Evolutionary conservation across 2,888 invertebrate genomes (phyloP).

Genomic region (Anaspis maculata): DNA sequence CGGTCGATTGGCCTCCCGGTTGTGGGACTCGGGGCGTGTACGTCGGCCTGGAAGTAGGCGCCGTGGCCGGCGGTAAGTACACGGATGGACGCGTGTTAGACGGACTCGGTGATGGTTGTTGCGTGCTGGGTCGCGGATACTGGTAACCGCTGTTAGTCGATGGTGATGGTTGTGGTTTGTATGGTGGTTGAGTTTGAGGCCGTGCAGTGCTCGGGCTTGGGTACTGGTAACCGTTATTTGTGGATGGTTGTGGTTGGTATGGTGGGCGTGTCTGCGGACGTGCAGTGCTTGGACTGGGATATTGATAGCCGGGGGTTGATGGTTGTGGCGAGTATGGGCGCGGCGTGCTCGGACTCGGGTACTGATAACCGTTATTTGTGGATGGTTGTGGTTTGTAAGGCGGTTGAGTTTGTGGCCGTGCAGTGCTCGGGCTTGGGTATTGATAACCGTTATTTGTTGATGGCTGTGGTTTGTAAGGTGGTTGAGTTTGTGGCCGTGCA

Average conservation of each 20-base stretch:
- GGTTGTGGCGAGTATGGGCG: conserved; percentile 5
- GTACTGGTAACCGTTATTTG: conserved; percentile 11
- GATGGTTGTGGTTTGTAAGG: conserved; percentile 2
- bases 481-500: no score
- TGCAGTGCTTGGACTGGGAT: conserved; percentile 11
- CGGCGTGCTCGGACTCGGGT: conserved; percentile 13
- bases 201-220: conserved; percentile 10
- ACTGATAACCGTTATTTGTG: no score
- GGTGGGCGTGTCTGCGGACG: conserved; percentile 1
- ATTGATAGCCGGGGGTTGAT: conserved; percentile 11
- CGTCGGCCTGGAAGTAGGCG: neutral
- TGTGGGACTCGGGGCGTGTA: neutral
- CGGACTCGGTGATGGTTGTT: conserved; percentile 9
- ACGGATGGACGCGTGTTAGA: no score
- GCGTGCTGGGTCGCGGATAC: conserved; percentile 13
- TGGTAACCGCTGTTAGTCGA: no score
- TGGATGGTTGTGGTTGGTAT: conserved; percentile 1
- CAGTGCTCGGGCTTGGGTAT: conserved; percentile 12
- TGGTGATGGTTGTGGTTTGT: conserved; percentile 2
- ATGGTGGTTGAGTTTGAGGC: neutral
- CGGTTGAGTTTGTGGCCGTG: no score
- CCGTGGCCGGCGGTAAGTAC: no score
- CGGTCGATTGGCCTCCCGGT: conserved; percentile 3
- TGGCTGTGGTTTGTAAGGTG: conserved; percentile 3
- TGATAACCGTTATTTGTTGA: no score